Conservation (phyloP, 2,113 vertebrate genomes). For the Hippocampus guttulatus region DNA sequence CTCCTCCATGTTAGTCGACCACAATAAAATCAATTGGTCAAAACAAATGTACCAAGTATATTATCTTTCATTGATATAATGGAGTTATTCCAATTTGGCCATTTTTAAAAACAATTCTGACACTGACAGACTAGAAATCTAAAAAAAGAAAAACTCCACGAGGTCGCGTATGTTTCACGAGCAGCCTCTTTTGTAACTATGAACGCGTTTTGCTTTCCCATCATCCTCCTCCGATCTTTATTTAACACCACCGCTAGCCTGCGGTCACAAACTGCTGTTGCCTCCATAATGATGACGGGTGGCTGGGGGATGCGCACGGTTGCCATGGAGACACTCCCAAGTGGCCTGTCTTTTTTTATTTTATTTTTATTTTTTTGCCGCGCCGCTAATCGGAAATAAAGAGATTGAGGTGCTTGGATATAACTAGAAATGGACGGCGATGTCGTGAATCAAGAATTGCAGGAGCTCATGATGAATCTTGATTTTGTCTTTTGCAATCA, state of each 20-base stretch:
- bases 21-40: neutral
- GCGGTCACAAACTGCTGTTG: constrained; percentile 41
- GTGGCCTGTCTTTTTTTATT: constrained; percentile 3
- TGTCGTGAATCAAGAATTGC: neutral
- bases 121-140: neutral
- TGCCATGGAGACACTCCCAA: constrained; percentile 38
- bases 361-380: neutral
- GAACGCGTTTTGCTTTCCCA: constrained; percentile 16
- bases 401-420: neutral
- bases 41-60: too few species aligned
- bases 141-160: neutral
- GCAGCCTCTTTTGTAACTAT: neutral
- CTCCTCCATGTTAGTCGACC: neutral
- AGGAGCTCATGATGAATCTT: constrained; percentile 4
- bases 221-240: constrained; percentile 2
- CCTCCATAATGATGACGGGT: constrained; percentile 19
- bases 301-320: constrained; percentile 21
- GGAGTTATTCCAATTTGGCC: neutral
- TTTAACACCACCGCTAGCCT: constrained; percentile 16
- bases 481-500: constrained; percentile 9
- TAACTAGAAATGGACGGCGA: neutral
- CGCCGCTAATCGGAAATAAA: neutral
- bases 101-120: neutral
- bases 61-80: neutral
- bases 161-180: neutral